Conservation (phyloP, 2,888 invertebrate species). For the Teleogryllus oceanicus region DNA sequence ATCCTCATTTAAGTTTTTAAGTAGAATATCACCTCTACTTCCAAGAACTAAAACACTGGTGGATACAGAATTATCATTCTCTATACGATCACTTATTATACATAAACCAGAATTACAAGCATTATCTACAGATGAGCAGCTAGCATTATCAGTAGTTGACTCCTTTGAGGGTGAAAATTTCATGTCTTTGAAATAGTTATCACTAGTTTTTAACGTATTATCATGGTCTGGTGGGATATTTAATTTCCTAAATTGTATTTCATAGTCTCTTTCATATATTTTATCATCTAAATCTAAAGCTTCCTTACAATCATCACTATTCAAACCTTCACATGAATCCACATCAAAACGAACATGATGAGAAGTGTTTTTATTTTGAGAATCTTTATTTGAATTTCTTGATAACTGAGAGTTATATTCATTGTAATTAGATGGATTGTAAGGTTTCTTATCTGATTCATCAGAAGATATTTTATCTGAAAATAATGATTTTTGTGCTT, state of each 20-base stretch:
- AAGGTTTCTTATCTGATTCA: background rate
- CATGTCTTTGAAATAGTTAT: background rate
- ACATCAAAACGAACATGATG: conserved; percentile 18
- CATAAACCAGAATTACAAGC: background rate
- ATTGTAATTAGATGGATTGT: background rate
- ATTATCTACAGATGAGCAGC: background rate
- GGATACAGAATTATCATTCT: background rate
- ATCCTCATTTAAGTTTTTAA: background rate
- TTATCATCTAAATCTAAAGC: background rate
- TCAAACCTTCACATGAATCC: background rate
- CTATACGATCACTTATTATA: background rate
- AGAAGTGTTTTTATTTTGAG: background rate
- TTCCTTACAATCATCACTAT: background rate
- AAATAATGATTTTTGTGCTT: background rate
- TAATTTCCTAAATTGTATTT: background rate
- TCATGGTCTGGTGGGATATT: background rate
- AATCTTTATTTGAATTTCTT: background rate
- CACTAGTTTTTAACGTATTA: background rate
- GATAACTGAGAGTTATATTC: background rate
- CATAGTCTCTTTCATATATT: conserved; percentile 12
- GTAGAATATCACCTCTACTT: background rate
- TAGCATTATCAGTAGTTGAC: conserved; percentile 8
- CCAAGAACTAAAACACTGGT: background rate
- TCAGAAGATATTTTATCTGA: background rate
- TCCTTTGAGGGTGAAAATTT: background rate